phyloP scores from a whole-genome alignment of 2,888 invertebrate species.

The Pardosa pseudoannulata region DNA sequence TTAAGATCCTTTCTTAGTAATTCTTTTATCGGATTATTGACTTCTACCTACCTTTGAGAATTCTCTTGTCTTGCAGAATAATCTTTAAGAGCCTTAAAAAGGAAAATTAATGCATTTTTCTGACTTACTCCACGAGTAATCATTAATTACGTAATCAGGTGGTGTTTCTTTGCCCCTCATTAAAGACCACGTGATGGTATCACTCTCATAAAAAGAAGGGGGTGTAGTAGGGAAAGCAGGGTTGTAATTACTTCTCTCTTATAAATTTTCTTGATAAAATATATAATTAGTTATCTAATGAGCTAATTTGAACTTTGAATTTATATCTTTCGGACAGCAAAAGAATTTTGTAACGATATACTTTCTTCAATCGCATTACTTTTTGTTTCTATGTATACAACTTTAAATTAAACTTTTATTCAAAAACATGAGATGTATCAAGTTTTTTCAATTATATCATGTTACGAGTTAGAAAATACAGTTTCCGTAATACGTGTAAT shows the following conservation, averaged over 20 bases:
- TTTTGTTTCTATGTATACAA: too few relatives aligned
- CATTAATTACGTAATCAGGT: constrained; percentile 37
- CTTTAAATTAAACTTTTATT: too few relatives aligned
- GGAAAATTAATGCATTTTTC: constrained; percentile 35
- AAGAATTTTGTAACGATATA: too few relatives aligned
- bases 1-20: constrained; percentile 27
- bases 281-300: too few relatives aligned
- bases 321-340: too few relatives aligned
- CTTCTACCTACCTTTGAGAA: constrained; percentile 11
- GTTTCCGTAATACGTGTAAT: too few relatives aligned
- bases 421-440: too few relatives aligned
- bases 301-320: too few relatives aligned
- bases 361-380: too few relatives aligned
- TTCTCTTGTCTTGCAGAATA: constrained; percentile 20
- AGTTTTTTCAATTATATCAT: too few relatives aligned
- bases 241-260: constrained; percentile 19
- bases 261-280: not conserved
- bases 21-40: constrained; percentile 45
- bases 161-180: constrained; percentile 20
- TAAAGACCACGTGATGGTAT: constrained; percentile 23
- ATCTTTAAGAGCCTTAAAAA: constrained; percentile 20
- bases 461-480: too few relatives aligned
- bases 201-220: not conserved
- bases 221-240: not conserved
- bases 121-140: constrained; percentile 25